phyloP scores from a whole-genome alignment of 1,140 invertebrate species.

The Saccostrea glomerata region DNA sequence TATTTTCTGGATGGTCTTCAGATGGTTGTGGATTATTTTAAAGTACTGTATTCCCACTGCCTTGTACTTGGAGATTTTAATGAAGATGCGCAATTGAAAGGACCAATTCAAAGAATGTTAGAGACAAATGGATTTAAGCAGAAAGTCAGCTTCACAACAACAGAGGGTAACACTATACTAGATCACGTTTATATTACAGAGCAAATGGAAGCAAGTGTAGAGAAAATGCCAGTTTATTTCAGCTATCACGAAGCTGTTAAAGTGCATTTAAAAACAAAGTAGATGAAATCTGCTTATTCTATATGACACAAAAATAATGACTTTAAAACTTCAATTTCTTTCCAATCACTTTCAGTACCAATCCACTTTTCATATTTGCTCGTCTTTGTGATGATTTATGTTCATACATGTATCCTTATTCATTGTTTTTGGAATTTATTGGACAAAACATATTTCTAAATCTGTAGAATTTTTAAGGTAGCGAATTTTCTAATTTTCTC shows the following conservation, averaged over 20 bases:
- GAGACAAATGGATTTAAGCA: conserved; percentile 3
- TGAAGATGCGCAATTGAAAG: not conserved
- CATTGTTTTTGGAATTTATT: too few species aligned
- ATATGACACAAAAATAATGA: too few species aligned
- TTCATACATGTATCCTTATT: too few species aligned
- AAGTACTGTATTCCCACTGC: not conserved
- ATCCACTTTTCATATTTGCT: too few species aligned
- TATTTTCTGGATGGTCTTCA: not conserved
- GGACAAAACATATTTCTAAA: too few species aligned
- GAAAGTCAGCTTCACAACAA: not conserved
- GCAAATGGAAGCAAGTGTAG: not conserved
- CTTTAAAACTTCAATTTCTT: too few species aligned
- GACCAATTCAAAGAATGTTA: not conserved
- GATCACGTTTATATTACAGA: not conserved
- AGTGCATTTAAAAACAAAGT: not conserved
- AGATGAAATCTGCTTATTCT: too few species aligned
- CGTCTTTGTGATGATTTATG: too few species aligned
- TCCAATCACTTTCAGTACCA: too few species aligned
- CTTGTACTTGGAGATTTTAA: not conserved
- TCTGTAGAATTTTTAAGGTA: too few species aligned
- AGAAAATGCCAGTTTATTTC: not conserved
- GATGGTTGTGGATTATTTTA: not conserved
- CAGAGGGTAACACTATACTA: conserved; percentile 23
- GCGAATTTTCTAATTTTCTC: too few species aligned
- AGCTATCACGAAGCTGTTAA: not conserved